Evolutionary conservation across 2,113 vertebrate genomes (phyloP).

Genomic region (Notechis scutatus): DNA sequence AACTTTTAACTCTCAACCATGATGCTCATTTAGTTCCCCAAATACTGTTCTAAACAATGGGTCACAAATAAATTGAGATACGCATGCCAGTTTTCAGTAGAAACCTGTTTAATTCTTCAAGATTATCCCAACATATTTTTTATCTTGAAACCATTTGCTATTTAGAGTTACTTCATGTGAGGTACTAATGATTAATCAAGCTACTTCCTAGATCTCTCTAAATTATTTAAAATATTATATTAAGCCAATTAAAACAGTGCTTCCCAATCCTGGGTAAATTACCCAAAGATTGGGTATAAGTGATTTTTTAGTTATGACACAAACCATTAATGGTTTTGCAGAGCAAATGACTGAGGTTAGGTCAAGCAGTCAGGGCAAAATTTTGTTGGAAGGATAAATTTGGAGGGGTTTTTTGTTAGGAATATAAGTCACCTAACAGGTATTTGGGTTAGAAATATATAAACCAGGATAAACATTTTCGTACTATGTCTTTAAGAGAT

Average conservation of each 20-base stretch:
- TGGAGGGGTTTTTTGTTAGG: neutral
- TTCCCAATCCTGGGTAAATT: neutral
- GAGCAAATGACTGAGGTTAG: neutral
- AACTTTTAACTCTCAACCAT: neutral
- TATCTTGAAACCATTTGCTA: conserved; percentile 20
- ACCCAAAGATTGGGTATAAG: neutral
- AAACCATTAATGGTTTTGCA: neutral
- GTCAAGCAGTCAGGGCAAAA: neutral
- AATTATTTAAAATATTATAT: conserved; percentile 15
- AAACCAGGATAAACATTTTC: too few species aligned
- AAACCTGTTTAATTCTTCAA: conserved; percentile 25
- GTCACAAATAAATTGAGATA: conserved; percentile 13
- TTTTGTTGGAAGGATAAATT: neutral
- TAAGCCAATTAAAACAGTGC: neutral
- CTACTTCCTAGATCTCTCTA: neutral
- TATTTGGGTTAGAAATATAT: too few species aligned
- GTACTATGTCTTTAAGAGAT: too few species aligned
- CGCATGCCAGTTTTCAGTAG: neutral
- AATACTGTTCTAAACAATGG: neutral
- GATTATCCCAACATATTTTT: neutral
- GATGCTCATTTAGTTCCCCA: neutral
- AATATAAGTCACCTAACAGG: too few species aligned
- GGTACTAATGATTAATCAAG: conserved; percentile 1
- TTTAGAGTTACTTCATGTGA: neutral
- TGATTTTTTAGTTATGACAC: neutral